Conservation (phyloP, 2,113 vertebrate genomes). For the Mystacornis crossleyi region DNA sequence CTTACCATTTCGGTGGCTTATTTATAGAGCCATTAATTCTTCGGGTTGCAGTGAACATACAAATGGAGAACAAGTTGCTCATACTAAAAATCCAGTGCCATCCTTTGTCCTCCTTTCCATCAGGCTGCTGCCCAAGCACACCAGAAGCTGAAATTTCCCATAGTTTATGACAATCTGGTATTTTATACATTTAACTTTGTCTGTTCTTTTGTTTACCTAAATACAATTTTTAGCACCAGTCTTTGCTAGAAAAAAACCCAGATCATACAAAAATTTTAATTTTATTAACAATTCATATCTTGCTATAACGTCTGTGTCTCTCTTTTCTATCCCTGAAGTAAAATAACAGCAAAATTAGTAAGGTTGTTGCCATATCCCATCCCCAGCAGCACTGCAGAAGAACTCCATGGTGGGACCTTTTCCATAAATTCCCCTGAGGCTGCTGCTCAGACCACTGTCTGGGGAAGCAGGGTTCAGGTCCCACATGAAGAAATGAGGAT, state of each 20-base stretch:
- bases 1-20: neutral
- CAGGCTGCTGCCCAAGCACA: neutral
- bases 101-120: neutral
- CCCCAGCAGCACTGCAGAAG: neutral
- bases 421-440: neutral
- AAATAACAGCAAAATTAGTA: neutral
- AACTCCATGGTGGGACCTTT: neutral
- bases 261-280: neutral
- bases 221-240: neutral
- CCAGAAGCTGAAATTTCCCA: neutral
- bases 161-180: neutral
- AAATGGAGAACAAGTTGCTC: neutral
- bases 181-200: neutral
- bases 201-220: neutral
- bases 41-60: neutral
- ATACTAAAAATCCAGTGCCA: neutral
- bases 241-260: neutral
- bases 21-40: constrained; percentile 6
- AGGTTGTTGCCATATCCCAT: neutral
- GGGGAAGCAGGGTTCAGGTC: neutral
- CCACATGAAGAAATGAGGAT: neutral
- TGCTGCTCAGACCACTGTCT: neutral
- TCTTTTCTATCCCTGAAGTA: neutral
- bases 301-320: neutral
- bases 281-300: neutral